A percentile compares a stretch with the other conserved stretches of the same genome.
Evolutionary conservation across 2,113 vertebrate genomes (phyloP).

Genomic region (Dipodomys spectabilis): DNA sequence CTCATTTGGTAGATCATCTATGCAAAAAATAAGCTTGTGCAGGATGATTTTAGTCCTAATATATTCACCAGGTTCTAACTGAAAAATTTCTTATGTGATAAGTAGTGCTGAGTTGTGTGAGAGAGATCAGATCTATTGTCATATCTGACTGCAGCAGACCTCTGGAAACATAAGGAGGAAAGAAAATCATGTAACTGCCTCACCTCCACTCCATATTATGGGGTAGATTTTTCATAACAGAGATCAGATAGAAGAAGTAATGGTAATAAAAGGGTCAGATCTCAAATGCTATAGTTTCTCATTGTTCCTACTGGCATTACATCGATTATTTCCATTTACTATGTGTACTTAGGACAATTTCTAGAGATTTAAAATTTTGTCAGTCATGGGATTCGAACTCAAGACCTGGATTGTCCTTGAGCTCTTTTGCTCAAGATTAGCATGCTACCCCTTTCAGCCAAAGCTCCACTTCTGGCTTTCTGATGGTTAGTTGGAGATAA

Average conservation of each 20-base stretch:
- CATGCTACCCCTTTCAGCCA: too few species aligned
- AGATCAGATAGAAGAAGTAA: neutral
- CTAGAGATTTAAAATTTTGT: too few species aligned
- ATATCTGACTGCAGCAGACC: neutral
- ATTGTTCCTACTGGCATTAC: neutral
- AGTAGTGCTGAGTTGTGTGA: neutral
- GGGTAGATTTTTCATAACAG: neutral
- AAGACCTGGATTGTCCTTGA: too few species aligned
- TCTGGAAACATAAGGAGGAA: neutral
- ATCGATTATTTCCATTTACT: neutral
- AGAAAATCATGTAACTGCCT: neutral
- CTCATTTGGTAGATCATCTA: neutral
- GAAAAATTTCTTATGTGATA: neutral
- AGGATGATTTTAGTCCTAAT: neutral
- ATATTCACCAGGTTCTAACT: neutral
- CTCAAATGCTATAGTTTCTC: neutral
- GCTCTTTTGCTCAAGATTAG: too few species aligned
- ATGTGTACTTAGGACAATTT: too few species aligned
- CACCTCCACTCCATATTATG: neutral
- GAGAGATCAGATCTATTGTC: neutral
- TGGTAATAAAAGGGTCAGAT: neutral
- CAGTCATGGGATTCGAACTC: too few species aligned
- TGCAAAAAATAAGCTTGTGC: neutral
- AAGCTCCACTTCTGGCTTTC: too few species aligned
- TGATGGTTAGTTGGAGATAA: too few species aligned